Evolutionary conservation across 2,888 invertebrate genomes (phyloP).

Genomic region (Pseudococcus longispinus): DNA sequence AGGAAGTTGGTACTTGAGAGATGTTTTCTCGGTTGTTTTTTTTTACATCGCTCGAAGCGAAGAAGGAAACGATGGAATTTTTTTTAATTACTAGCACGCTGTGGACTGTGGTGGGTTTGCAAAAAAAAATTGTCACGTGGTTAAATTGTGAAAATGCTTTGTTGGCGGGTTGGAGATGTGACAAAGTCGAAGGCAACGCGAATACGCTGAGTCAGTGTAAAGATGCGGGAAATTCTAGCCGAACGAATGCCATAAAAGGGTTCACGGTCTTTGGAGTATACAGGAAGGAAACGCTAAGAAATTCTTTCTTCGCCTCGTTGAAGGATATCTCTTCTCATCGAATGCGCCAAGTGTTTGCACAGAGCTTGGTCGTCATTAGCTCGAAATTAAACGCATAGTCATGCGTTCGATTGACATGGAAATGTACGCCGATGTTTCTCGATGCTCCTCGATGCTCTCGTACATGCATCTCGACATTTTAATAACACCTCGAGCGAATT

Average conservation of each 20-base stretch:
- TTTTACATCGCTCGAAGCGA: background rate
- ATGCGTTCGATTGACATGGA: background rate
- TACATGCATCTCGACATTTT: background rate
- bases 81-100: background rate
- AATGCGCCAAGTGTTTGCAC: background rate
- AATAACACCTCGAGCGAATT: conserved; percentile 41
- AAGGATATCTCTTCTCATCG: conserved; percentile 3
- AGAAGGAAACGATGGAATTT: background rate
- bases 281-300: conserved; percentile 15
- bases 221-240: background rate
- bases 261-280: background rate
- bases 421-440: background rate
- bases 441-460: background rate
- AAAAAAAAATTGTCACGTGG: background rate
- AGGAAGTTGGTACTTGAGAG: background rate
- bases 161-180: background rate
- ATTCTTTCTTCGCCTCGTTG: background rate
- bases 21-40: background rate
- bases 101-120: no score
- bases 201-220: background rate
- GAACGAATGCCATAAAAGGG: conserved; percentile 11
- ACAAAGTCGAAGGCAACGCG: background rate
- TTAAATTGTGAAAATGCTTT: background rate
- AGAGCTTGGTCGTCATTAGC: background rate
- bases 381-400: conserved; percentile 2